These are phyloP conservation scores for Sebastes jordani DNA, from an alignment of 2,797 vertebrate species.

Conservation along the genomic window DNA sequence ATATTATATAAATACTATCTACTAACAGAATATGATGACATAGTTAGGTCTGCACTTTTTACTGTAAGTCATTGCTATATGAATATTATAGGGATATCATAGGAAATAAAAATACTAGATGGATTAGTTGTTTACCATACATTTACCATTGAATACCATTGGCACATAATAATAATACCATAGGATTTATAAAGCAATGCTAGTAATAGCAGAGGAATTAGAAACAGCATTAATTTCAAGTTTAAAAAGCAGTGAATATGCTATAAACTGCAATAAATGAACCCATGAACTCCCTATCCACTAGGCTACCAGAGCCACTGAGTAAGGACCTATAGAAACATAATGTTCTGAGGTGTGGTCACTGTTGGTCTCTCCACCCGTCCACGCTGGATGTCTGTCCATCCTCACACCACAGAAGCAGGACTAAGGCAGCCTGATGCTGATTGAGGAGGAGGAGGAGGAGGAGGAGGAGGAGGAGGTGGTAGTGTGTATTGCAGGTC, in stretches of 20 bases:
- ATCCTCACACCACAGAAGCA: background rate
- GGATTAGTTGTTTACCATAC: background rate
- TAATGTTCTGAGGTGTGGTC: background rate
- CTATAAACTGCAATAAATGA: background rate
- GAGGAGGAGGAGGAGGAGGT: background rate
- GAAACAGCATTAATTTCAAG: background rate
- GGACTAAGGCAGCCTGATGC: background rate
- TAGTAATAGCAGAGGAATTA: background rate
- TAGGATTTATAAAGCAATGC: background rate
- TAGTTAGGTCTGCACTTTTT: background rate
- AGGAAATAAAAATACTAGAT: background rate
- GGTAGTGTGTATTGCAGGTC: slow-evolving; percentile 47
- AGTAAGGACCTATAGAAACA: background rate
- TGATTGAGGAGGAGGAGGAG: background rate
- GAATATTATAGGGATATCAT: background rate
- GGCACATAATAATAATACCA: background rate
- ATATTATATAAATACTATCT: background rate
- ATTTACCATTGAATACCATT: background rate
- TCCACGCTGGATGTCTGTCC: background rate
- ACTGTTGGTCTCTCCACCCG: background rate
- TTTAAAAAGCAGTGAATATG: background rate
- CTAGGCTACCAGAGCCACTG: background rate
- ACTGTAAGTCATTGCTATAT: background rate
- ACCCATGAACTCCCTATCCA: background rate
- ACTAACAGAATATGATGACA: background rate